Base-by-base conservation (phyloP, 2,797 vertebrate species). In the Helostoma temminkii region DNA sequence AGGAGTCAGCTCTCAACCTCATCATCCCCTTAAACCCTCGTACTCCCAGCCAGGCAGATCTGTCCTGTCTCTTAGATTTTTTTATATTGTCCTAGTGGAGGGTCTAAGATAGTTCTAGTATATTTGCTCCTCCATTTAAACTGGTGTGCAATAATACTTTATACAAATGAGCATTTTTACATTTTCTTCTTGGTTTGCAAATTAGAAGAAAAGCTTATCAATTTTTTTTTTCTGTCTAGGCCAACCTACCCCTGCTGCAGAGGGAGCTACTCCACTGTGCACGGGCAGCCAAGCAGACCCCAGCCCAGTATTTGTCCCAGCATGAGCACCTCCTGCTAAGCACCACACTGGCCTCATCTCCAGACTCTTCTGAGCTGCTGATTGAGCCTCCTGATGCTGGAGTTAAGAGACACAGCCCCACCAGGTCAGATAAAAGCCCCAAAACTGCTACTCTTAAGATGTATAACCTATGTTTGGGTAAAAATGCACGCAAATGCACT, bases 321-420 rank as follows among this genome's bases (percentile, higher is more conserved):
- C 98, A 99, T 0, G 98, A 99, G 85, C 97, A 99, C 90, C 95
- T 98, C 82, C 94, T 99, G 81, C 95, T 99, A 53, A 98, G 96
- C 93, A 98, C 96, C 59, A 97, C 93, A 32, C 91, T 96, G 56
- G 92, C 96, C 0, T 98, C 97, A 0, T 97, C 97, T 0, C 92
- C 96, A 0, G 97, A 99, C 93, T 99, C 98, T 69, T 96, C 96
- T 0, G 98, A 99, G 89, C 94, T 99, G 52, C 95, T 99, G 76
- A 95, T 99, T 78, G 98, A 99, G 80, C 95, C 98, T 22, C 94
- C 94, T 0, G 96, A 98, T 22, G 22, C 68, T 10, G 95, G 91
- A 2, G 91, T 92, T 60, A 99, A 99, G 89, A 94, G 97, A 70
- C 96, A 95, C 88, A 99, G 97, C 82, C 97, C 97, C 0, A 95